Evolutionary conservation across 2,113 vertebrate species (phyloP).

Genomic region (Nycticryphes semicollaris): DNA sequence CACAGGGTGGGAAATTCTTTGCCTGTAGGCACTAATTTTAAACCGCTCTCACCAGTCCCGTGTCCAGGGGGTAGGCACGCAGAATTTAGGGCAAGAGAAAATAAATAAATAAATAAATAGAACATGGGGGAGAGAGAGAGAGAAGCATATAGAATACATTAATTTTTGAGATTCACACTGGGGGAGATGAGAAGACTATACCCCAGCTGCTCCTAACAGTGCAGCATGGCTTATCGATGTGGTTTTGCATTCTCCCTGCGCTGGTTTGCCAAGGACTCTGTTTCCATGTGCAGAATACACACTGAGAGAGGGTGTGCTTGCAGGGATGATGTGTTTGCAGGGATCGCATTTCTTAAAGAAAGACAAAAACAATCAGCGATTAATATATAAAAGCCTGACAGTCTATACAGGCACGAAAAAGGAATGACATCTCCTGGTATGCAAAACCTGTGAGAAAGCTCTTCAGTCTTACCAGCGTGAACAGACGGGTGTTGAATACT

Average conservation of each 20-base stretch:
- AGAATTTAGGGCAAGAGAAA: neutral
- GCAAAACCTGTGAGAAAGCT: neutral
- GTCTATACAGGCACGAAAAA: neutral
- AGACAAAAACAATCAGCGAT: neutral
- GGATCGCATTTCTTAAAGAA: neutral
- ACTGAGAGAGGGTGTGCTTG: neutral
- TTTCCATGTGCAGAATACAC: neutral
- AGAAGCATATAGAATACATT: neutral
- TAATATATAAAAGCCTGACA: constrained; percentile 43
- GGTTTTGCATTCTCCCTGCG: neutral
- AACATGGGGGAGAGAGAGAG: fast-evolving
- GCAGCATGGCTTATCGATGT: fast-evolving
- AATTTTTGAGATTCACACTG: neutral
- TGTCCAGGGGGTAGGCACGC: neutral
- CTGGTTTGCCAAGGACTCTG: neutral
- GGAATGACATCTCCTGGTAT: neutral
- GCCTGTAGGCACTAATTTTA: neutral
- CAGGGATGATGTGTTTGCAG: neutral
- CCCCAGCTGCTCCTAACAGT: neutral
- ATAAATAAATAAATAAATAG: neutral
- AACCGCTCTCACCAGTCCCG: neutral
- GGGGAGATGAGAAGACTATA: neutral
- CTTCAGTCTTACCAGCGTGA: neutral
- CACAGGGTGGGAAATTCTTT: neutral
- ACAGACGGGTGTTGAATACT: neutral